These are phyloP conservation scores for Pomatorhinus ruficollis DNA, from an alignment of 2,113 vertebrate genomes.

Conservation along the genomic window DNA sequence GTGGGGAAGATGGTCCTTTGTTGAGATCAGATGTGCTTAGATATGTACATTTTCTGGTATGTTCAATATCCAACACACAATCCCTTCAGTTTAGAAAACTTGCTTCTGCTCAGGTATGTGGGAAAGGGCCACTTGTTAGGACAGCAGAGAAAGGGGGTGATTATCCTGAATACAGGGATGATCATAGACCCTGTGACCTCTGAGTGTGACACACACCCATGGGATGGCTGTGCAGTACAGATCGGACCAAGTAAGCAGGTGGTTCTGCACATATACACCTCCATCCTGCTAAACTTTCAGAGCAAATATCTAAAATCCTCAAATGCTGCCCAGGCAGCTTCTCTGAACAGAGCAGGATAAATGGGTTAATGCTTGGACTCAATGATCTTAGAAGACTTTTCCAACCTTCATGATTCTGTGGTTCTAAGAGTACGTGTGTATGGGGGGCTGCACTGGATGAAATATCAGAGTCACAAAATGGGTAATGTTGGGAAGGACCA, in stretches of 20 bases:
- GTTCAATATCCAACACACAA: neutral
- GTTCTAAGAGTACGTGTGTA: rapidly evolving
- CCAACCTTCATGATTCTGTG: neutral
- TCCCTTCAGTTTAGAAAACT: neutral
- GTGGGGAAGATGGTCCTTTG: neutral
- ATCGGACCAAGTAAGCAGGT: neutral
- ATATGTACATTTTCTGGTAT: rapidly evolving
- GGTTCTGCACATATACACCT: neutral
- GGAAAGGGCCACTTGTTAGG: neutral
- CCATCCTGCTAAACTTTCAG: neutral
- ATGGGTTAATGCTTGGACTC: neutral
- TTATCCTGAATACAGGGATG: neutral
- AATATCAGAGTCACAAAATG: neutral
- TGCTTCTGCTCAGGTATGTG: neutral
- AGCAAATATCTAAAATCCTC: neutral
- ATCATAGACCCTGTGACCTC: rapidly evolving
- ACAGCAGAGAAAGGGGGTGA: neutral
- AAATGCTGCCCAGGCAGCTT: neutral
- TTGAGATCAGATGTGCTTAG: neutral
- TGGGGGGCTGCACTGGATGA: neutral
- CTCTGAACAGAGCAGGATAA: neutral
- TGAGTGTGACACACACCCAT: neutral
- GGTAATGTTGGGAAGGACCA: neutral
- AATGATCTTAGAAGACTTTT: neutral
- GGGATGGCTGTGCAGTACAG: rapidly evolving